Evolutionary conservation across 2,113 vertebrate genomes (phyloP).

Genomic region (Forbesichthys agassizii): DNA sequence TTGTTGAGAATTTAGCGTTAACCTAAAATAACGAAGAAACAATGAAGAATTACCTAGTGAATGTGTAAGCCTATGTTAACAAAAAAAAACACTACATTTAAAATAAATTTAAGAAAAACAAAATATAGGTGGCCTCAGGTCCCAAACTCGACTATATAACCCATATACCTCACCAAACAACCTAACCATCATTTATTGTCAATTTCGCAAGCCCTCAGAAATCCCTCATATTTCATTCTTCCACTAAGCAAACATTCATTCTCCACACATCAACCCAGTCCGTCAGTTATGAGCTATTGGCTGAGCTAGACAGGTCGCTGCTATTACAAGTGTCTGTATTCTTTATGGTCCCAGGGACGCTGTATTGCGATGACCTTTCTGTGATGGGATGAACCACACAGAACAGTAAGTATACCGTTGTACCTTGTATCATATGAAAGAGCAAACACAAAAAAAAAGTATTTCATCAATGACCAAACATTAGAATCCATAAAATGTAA

Average conservation of each 20-base stretch:
- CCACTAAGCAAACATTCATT: not conserved
- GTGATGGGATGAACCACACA: constrained; percentile 1
- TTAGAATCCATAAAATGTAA: no score
- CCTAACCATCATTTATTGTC: not conserved
- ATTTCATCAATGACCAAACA: no score
- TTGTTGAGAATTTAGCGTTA: no score
- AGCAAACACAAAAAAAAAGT: no score
- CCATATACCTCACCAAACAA: no score
- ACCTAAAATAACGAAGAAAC: no score
- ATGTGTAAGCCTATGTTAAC: no score
- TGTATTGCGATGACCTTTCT: not conserved
- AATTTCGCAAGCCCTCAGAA: not conserved
- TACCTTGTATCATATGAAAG: no score
- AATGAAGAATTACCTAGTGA: no score
- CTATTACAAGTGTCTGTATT: not conserved
- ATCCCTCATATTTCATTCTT: not conserved
- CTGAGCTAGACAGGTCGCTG: not conserved
- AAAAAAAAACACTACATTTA: no score
- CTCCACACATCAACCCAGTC: not conserved
- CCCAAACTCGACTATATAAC: not conserved
- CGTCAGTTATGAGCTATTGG: not conserved
- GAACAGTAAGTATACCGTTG: not conserved
- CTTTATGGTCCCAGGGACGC: not conserved
- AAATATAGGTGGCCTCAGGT: constrained; percentile 10
- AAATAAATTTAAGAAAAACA: no score